Evolutionary conservation across 2,888 invertebrate species (phyloP).

Genomic region (Chrysotoxum bicinctum): DNA sequence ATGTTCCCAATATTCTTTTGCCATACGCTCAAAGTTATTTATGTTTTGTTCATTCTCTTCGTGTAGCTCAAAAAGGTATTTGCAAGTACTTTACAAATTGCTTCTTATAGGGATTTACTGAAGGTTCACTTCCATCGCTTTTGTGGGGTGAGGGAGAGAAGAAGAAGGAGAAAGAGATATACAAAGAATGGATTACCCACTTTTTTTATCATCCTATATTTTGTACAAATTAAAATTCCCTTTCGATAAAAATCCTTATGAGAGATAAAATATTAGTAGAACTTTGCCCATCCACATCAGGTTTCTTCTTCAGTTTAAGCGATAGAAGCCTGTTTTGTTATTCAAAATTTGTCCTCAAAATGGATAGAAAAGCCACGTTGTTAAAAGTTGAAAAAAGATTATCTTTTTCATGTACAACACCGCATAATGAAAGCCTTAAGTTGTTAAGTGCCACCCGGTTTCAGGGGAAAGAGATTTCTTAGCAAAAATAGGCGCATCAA

Average conservation of each 20-base stretch:
- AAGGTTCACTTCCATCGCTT: constrained; percentile 57
- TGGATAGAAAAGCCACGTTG: constrained; percentile 69
- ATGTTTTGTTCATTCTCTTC: background rate
- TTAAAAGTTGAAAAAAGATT: constrained; percentile 55
- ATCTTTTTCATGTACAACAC: constrained; percentile 38
- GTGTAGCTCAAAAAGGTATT: constrained; percentile 64
- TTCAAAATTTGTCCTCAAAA: constrained; percentile 67
- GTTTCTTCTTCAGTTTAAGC: constrained; percentile 17
- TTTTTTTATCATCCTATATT: constrained; percentile 58
- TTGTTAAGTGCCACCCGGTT: constrained; percentile 2
- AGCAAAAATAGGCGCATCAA: too few relatives aligned
- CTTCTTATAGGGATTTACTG: constrained; percentile 67
- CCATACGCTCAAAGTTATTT: constrained; percentile 4
- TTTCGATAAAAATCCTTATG: too few relatives aligned
- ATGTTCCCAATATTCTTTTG: constrained; percentile 47
- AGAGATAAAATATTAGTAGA: constrained; percentile 14
- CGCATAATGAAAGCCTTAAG: constrained; percentile 31
- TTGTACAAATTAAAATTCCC: constrained; percentile 63
- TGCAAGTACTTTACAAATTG: constrained; percentile 72
- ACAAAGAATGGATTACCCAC: constrained; percentile 25
- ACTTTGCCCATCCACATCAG: constrained; percentile 19
- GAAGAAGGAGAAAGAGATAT: background rate
- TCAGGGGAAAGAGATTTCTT: too few relatives aligned
- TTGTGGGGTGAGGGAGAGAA: background rate
- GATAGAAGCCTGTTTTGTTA: constrained; percentile 40